phyloP scores from a whole-genome alignment of 2,888 invertebrate genomes.

The Pycnomerus fuliginosus region DNA sequence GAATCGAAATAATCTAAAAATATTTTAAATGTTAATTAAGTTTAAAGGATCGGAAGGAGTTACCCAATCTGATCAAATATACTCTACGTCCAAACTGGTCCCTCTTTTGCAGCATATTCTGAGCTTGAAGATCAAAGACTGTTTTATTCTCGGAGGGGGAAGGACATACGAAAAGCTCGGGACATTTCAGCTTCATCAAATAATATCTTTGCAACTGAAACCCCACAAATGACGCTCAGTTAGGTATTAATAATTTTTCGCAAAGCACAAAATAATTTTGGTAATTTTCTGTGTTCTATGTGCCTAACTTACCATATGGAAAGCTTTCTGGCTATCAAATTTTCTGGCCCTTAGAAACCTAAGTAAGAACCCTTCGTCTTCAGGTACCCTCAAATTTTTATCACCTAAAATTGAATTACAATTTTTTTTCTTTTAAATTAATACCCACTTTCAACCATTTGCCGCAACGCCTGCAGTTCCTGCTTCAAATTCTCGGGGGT shows the following conservation, averaged over 20 bases:
- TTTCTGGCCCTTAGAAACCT: slow-evolving; percentile 61
- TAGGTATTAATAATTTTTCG: no score
- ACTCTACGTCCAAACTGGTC: slow-evolving; percentile 52
- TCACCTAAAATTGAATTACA: slow-evolving; percentile 43
- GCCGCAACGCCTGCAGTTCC: slow-evolving; percentile 40
- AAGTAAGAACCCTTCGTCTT: slow-evolving; percentile 58
- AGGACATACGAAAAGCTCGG: slow-evolving; percentile 51
- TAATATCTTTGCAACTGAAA: slow-evolving; percentile 52
- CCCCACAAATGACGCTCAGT: no score
- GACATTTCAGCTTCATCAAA: slow-evolving; percentile 52
- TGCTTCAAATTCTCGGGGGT: slow-evolving; percentile 45
- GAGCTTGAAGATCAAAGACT: slow-evolving; percentile 52
- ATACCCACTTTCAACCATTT: slow-evolving; percentile 42
- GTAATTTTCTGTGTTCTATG: no score
- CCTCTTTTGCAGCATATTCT: slow-evolving; percentile 49
- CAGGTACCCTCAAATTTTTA: slow-evolving; percentile 49
- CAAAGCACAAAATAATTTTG: no score
- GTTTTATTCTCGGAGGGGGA: slow-evolving; percentile 46
- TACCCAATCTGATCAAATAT: slow-evolving; percentile 53
- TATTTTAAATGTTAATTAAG: slow-evolving; percentile 2
- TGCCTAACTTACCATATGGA: slow-evolving; percentile 47
- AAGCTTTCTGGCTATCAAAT: slow-evolving; percentile 54
- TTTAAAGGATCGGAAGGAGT: slow-evolving; percentile 19
- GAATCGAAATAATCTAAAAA: slow-evolving; percentile 54
- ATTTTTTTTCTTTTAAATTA: slow-evolving; percentile 6